Base-by-base conservation (phyloP, 2,113 vertebrate genomes). In the Thunnus thynnus region DNA sequence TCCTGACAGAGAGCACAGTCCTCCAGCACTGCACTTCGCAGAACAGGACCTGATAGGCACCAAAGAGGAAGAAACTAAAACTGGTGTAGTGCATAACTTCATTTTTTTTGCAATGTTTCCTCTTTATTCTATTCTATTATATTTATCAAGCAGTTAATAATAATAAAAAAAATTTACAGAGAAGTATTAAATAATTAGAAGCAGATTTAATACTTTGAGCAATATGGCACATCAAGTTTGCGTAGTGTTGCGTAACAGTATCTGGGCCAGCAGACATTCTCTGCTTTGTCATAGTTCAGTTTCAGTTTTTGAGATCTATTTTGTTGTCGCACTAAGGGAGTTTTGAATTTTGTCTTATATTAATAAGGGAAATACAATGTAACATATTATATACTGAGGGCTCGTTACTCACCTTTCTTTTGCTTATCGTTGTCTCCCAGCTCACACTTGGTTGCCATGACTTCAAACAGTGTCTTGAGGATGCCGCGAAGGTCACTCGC, bases 1-100 rank as follows among this genome's bases (percentile, higher is more conserved):
- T 99, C 98, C 90, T 99, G 98, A 94, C 98, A 99, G 61, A 99
- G 94, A 52, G 96, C 96, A 50, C 98, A 99, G 86, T 99, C 98
- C 92, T 99, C 98, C 80, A 99, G 54, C 56, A 96, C 94, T 0
- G 96, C 96, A 25, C 91, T 97, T 82, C 96, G 94, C 86, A 98
- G 94, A 52, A 94, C 95, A 56, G 97, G 96, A 64, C 93, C 96
- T 88, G 93, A 92, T 95, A 91, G 32, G 92, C 76, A 90, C 41
- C 83, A 77, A 1, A 78, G 60, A 85, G 70, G 17, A 63, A 79
- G 68, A 72, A 58, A 84, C 0, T 4, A 32, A 77, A 72, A 64
- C 27, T 3, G 1, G 36, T 9, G 36, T 9, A 9, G 36, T 9
- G 36, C 36, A 9, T 41, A 41, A 41, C 36, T 41, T 30, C 27